Percentiles rank a stretch among this genome's conserved stretches.
Evolutionary conservation across 2,113 vertebrate species (phyloP).

Genomic region (Myocastor coypus): DNA sequence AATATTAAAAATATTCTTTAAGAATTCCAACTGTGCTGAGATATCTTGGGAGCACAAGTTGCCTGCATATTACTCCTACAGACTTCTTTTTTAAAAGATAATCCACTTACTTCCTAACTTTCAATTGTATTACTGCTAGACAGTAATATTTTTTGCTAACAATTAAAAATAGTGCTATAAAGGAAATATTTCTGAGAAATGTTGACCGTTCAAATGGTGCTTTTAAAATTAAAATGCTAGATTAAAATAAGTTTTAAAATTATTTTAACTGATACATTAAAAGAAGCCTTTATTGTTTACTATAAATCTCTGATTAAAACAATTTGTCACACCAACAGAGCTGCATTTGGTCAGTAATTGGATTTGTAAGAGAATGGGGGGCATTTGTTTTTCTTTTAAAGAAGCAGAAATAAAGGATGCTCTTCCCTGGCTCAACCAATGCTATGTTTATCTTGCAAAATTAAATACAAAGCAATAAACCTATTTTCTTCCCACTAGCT

Average conservation of each 20-base stretch:
- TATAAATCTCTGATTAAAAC: neutral
- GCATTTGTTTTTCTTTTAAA: neutral
- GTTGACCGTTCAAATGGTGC: neutral
- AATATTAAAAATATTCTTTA: neutral
- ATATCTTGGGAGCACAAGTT: neutral
- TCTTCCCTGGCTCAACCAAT: neutral
- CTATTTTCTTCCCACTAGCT: neutral
- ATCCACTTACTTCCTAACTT: neutral
- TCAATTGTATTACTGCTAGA: neutral
- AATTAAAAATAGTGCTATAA: neutral
- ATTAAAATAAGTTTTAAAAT: neutral
- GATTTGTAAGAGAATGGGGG: neutral
- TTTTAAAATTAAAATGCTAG: neutral
- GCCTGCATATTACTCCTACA: neutral
- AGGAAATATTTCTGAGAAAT: neutral
- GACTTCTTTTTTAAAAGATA: neutral
- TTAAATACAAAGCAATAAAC: constrained; percentile 16
- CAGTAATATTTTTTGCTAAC: neutral
- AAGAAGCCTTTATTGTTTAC: neutral
- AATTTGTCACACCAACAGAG: neutral
- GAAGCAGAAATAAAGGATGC: neutral
- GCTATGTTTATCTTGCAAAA: neutral
- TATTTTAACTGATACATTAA: neutral
- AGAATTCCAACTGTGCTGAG: neutral
- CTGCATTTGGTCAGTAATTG: neutral